These are phyloP conservation scores for Drosophila pectinifera DNA, from an alignment of 1,140 invertebrate species.

Conservation along the genomic window DNA sequence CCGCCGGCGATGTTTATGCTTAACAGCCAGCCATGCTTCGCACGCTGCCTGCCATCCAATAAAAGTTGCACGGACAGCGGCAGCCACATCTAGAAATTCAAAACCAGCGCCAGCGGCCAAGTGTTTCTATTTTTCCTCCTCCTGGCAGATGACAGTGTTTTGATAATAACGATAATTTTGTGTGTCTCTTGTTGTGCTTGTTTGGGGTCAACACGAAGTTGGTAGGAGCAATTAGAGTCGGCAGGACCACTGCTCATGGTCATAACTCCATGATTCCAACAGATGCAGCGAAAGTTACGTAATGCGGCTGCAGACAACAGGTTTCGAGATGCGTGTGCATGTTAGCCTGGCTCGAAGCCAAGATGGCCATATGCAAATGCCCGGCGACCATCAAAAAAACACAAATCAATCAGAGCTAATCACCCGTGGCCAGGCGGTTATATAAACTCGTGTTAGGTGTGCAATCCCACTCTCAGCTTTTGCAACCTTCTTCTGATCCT, in stretches of 20 bases:
- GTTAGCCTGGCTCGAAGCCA: constrained; percentile 27
- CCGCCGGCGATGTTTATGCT: constrained; percentile 67
- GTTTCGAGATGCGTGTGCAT: constrained; percentile 53
- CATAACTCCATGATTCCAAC: constrained; percentile 21
- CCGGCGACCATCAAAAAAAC: constrained; percentile 27
- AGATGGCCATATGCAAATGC: constrained; percentile 39
- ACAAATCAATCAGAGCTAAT: constrained; percentile 77
- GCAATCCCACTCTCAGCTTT: constrained; percentile 29
- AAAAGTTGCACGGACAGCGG: constrained; percentile 52
- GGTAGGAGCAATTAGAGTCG: constrained; percentile 40
- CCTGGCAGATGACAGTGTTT: constrained; percentile 62
- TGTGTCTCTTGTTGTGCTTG: constrained; percentile 29
- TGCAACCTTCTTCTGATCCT: constrained; percentile 38
- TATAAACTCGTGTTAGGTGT: constrained; percentile 33
- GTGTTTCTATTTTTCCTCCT: constrained; percentile 28
- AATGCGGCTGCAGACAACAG: constrained; percentile 46
- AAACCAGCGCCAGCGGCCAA: constrained; percentile 64
- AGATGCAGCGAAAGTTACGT: constrained; percentile 65
- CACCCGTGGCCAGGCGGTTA: constrained; percentile 35
- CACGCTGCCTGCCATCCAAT: constrained; percentile 62
- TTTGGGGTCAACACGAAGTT: constrained; percentile 50
- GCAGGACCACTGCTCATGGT: constrained; percentile 22
- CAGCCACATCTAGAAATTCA: constrained; percentile 58
- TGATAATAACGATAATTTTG: constrained; percentile 63
- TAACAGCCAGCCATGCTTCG: constrained; percentile 71